Conservation (phyloP, 2,888 invertebrate species). For the Argynnis bischoffii region DNA sequence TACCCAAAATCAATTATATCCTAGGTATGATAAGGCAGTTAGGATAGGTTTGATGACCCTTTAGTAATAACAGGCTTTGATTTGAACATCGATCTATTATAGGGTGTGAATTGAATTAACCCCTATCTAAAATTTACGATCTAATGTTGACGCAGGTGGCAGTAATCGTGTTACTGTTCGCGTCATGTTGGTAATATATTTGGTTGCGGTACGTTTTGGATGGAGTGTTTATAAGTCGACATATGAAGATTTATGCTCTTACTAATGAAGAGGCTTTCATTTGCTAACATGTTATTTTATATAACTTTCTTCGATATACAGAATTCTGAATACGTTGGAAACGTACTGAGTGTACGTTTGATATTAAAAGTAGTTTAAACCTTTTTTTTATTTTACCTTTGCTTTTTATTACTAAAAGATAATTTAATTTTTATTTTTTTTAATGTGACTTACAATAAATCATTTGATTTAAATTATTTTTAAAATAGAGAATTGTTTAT, state of each 20-base stretch:
- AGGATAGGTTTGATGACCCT: constrained; percentile 4
- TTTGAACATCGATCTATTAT: constrained; percentile 26
- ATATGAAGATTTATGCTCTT: constrained; percentile 8
- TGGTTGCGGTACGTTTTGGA: constrained; percentile 14
- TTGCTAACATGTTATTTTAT: not conserved
- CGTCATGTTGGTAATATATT: constrained; percentile 28
- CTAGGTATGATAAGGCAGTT: not conserved
- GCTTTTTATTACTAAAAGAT: not conserved
- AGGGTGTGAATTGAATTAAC: constrained; percentile 33
- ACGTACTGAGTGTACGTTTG: not conserved
- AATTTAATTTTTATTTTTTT: not conserved
- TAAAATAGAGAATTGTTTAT: no score
- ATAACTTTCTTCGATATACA: not conserved
- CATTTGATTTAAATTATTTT: no score
- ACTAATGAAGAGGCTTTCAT: constrained; percentile 10
- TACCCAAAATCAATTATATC: not conserved
- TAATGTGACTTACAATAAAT: no score
- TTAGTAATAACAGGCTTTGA: not conserved
- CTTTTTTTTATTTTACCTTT: no score
- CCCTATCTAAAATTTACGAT: constrained; percentile 35
- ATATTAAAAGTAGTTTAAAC: no score
- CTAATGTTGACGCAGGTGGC: constrained; percentile 26
- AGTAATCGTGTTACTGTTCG: constrained; percentile 29
- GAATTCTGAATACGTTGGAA: not conserved
- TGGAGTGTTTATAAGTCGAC: constrained; percentile 10